Conservation (phyloP, 2,113 vertebrate genomes). For the Paracanthobrama guichenoti region DNA sequence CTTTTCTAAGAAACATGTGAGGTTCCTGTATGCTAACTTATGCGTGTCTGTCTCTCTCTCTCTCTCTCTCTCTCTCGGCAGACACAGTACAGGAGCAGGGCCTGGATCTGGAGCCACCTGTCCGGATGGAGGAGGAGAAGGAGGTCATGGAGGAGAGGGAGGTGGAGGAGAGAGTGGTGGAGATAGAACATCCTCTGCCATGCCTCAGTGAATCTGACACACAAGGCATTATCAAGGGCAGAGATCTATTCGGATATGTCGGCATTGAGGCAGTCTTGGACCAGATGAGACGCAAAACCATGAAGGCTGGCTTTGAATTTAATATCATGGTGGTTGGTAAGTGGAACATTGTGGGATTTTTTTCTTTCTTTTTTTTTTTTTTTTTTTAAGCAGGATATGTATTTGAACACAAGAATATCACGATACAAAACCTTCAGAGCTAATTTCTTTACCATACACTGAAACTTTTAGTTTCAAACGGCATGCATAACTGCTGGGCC, state of each 20-base stretch:
- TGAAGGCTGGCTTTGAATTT: conserved; percentile 94
- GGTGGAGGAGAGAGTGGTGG: conserved; percentile 47
- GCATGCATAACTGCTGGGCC: neutral
- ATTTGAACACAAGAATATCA: neutral
- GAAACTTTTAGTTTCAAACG: neutral
- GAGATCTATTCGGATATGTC: conserved; percentile 83
- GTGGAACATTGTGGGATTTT: conserved; percentile 39
- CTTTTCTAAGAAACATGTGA: neutral
- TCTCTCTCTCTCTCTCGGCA: conserved; percentile 38
- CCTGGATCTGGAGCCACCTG: conserved; percentile 54
- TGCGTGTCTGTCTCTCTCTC: neutral
- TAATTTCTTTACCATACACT: neutral
- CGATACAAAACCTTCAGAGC: neutral
- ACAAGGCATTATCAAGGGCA: conserved; percentile 67
- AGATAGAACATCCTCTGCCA: conserved; percentile 51
- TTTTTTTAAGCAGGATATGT: neutral
- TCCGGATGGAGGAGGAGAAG: conserved; percentile 71
- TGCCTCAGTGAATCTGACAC: conserved; percentile 32
- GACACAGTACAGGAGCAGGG: conserved; percentile 63
- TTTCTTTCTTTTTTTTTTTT: too few relatives aligned
- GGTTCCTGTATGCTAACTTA: neutral
- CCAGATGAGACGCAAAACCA: conserved; percentile 93
- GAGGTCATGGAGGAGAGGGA: conserved; percentile 58
- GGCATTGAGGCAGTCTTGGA: conserved; percentile 94
- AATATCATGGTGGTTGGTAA: conserved; percentile 98